Conservation (phyloP, 2,797 vertebrate genomes). For the Malurus leucopterus region DNA sequence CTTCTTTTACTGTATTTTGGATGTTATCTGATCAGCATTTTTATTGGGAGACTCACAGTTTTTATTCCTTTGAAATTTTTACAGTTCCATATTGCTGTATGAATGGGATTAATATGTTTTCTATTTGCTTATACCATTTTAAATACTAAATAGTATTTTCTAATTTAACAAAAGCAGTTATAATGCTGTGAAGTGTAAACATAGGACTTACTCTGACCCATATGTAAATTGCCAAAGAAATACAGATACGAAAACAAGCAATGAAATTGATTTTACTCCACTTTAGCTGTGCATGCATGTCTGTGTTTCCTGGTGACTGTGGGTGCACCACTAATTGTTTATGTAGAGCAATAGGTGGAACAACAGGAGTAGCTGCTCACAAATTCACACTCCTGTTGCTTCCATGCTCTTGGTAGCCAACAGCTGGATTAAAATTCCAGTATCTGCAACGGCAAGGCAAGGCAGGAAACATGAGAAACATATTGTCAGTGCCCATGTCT, state of each 20-base stretch:
- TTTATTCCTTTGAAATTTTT: not conserved
- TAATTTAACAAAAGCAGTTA: not conserved
- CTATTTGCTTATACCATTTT: not conserved
- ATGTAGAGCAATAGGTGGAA: not conserved
- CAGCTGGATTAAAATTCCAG: not conserved
- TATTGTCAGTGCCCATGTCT: not conserved
- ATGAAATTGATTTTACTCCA: not conserved
- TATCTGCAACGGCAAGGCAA: not conserved
- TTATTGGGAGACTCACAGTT: not conserved
- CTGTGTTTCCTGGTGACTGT: not conserved
- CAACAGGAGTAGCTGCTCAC: not conserved
- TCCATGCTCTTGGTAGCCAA: not conserved
- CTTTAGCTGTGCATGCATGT: not conserved
- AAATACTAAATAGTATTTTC: not conserved
- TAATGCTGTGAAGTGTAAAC: not conserved
- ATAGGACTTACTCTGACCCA: not conserved
- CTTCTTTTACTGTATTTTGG: not conserved
- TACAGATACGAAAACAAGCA: not conserved
- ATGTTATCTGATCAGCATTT: not conserved
- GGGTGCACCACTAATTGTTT: not conserved
- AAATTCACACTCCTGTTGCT: not conserved
- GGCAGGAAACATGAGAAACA: rapidly evolving
- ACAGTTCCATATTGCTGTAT: not conserved
- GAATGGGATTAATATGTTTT: not conserved
- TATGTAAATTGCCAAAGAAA: not conserved